Percentiles rank a stretch among this genome's conserved stretches.
Evolutionary conservation across 2,113 vertebrate genomes (phyloP).

Genomic region (Prinia subflava): DNA sequence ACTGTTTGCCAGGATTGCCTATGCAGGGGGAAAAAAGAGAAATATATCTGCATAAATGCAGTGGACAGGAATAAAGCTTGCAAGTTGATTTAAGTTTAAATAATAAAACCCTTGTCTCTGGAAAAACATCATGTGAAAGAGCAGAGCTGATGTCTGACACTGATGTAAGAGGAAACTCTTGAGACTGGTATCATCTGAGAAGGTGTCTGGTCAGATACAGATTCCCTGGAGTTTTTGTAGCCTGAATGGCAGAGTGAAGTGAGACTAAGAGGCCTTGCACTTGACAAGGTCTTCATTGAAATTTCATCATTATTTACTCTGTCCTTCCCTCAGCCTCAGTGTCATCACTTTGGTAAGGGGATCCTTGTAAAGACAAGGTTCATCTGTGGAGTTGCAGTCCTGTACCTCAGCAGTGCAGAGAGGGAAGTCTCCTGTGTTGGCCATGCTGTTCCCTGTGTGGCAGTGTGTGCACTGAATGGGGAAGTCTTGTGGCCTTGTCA

Average conservation of each 20-base stretch:
- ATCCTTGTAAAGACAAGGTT: neutral
- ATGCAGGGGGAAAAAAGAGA: neutral
- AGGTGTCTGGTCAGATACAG: neutral
- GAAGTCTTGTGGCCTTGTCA: neutral
- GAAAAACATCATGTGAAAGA: neutral
- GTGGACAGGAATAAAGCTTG: neutral
- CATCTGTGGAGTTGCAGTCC: neutral
- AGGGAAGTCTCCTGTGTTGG: neutral
- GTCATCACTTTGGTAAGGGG: neutral
- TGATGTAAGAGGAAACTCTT: slow-evolving; percentile 6
- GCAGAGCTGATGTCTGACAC: neutral
- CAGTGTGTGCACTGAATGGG: rapidly evolving
- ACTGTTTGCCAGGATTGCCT: neutral
- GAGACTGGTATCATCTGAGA: neutral
- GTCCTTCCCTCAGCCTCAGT: neutral
- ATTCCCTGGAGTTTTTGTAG: neutral
- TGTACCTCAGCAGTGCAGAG: neutral
- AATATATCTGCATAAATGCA: neutral
- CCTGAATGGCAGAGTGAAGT: neutral
- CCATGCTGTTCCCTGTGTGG: neutral
- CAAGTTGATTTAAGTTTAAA: neutral
- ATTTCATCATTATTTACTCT: neutral
- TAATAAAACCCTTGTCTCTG: neutral
- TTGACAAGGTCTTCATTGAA: neutral
- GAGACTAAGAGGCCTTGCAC: neutral